These are phyloP conservation scores for Diadophis punctatus DNA, from an alignment of 2,113 vertebrate genomes.

Conservation along the genomic window DNA sequence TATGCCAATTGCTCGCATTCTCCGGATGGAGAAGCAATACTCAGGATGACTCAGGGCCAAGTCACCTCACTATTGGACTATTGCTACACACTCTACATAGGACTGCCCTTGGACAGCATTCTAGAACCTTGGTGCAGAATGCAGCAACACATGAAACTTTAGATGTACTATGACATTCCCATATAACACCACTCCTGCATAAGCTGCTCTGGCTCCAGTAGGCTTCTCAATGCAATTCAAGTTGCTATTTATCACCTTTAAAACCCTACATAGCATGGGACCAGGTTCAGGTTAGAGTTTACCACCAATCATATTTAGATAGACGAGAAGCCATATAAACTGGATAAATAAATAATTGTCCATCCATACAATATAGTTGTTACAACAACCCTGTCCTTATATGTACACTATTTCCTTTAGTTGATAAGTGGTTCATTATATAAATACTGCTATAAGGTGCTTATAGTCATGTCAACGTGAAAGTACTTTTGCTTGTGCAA, in stretches of 20 bases:
- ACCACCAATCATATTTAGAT: not conserved
- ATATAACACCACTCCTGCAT: not conserved
- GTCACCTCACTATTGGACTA: not conserved
- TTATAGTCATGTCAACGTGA: not conserved
- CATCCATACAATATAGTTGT: not conserved
- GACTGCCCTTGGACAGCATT: not conserved
- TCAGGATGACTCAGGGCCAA: not conserved
- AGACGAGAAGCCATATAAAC: not conserved
- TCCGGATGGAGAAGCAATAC: not conserved
- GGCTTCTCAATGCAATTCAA: not conserved
- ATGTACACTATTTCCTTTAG: not conserved
- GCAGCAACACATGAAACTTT: not conserved
- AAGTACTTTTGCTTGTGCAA: not conserved
- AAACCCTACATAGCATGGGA: not conserved
- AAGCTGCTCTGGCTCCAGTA: not conserved
- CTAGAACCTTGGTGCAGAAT: not conserved
- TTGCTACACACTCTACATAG: not conserved
- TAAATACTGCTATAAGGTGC: slow-evolving; percentile 11
- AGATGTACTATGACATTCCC: not conserved
- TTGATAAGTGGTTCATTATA: slow-evolving; percentile 5
- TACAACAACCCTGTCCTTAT: not conserved
- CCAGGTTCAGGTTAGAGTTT: not conserved
- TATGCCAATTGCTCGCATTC: not conserved
- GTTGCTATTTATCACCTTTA: not conserved
- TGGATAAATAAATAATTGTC: not conserved